A percentile compares a stretch with the other conserved stretches of the same genome.
phyloP scores from a whole-genome alignment of 2,888 invertebrate species.

The Tenthredo amoena region DNA sequence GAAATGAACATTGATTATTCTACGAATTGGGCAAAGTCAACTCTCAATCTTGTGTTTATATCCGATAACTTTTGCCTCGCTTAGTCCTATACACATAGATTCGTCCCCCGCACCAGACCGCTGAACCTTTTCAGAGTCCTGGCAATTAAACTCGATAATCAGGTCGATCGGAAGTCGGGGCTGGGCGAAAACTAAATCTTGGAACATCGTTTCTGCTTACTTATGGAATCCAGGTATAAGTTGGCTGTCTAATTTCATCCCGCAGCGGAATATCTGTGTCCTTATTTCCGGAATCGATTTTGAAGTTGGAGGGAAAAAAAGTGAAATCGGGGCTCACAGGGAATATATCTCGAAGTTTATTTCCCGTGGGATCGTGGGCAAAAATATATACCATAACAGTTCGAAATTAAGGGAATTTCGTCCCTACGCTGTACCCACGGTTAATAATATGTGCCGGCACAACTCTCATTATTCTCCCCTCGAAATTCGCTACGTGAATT shows the following conservation, averaged over 20 bases:
- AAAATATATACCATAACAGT: neutral
- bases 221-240: neutral
- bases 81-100: neutral
- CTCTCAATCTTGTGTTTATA: neutral
- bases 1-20: conserved; percentile 1
- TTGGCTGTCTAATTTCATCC: neutral
- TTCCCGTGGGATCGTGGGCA: neutral
- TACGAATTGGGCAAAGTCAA: neutral
- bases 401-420: neutral
- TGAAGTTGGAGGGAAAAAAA: neutral
- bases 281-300: neutral
- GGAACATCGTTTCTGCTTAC: neutral
- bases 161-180: neutral
- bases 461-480: neutral
- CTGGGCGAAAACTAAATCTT: neutral
- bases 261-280: neutral
- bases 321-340: neutral
- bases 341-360: neutral
- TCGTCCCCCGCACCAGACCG: neutral
- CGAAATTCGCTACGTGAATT: neutral
- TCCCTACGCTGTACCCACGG: neutral
- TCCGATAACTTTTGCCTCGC: neutral
- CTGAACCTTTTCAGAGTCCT: neutral
- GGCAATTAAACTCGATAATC: neutral
- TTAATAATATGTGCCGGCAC: neutral